A percentile compares a stretch with the other conserved stretches of the same genome.
Conservation (phyloP, 23 tunicate genomes). For the Aplidium turbinatum region DNA sequence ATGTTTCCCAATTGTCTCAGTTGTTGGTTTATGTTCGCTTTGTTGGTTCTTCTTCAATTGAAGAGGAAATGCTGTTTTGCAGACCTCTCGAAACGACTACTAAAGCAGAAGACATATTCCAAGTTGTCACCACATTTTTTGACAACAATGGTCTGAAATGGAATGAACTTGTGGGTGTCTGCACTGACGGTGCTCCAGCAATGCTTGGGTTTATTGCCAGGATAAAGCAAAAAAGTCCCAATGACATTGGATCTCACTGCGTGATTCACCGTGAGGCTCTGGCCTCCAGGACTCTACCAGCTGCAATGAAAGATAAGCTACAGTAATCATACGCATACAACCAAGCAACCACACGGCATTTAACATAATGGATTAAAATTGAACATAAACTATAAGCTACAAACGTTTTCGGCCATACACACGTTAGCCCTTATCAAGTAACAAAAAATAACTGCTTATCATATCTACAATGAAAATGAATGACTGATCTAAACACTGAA, state of each 20-base stretch:
- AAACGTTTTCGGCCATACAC: no score
- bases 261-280: slow-evolving; percentile 43
- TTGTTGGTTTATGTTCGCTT: slow-evolving; percentile 50
- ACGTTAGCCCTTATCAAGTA: no score
- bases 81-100: slow-evolving; percentile 55
- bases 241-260: slow-evolving; percentile 52
- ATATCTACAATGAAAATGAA: no score
- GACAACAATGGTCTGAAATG: no score
- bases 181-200: slow-evolving; percentile 70
- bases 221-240: slow-evolving; percentile 48
- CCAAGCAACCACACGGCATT: no score
- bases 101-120: slow-evolving; percentile 46
- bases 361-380: no score
- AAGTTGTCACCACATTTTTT: slow-evolving; percentile 32
- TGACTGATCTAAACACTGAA: no score
- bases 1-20: slow-evolving; percentile 47
- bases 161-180: slow-evolving; percentile 54
- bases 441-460: no score
- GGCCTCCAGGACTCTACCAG: slow-evolving; percentile 23
- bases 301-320: slow-evolving; percentile 35
- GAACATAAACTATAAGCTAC: no score
- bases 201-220: no score
- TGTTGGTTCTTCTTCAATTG: slow-evolving; percentile 36
- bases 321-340: no score
- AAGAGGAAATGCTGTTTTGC: slow-evolving; percentile 52